A percentile compares a stretch with the other conserved stretches of the same genome.
phyloP scores from a whole-genome alignment of 2,113 vertebrate species.

The Xenopus laevis region DNA sequence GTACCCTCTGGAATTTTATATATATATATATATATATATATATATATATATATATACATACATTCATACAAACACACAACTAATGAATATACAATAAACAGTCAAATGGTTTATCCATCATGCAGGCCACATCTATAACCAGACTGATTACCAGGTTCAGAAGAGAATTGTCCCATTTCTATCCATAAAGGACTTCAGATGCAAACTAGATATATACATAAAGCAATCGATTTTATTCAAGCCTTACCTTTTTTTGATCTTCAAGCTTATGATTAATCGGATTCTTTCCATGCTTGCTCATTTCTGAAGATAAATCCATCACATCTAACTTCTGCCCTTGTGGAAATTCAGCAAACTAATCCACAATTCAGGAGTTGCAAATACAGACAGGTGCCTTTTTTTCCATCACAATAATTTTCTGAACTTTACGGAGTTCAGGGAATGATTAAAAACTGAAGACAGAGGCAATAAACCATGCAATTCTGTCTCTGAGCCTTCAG shows the following conservation, averaged over 20 bases:
- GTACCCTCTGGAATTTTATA: no score
- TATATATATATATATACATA: no score
- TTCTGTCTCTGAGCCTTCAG: slow-evolving; percentile 58
- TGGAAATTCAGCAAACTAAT: slow-evolving; percentile 64
- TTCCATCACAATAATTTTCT: slow-evolving; percentile 73
- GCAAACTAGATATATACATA: no score
- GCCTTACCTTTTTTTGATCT: slow-evolving; percentile 95
- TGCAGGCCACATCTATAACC: no score
- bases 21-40: no score
- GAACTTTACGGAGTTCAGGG: slow-evolving; percentile 62
- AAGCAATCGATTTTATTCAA: neutral
- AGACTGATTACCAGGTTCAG: no score
- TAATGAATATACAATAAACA: no score
- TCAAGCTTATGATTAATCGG: slow-evolving; percentile 93
- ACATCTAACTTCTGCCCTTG: slow-evolving; percentile 63
- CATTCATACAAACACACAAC: no score
- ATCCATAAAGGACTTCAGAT: no score
- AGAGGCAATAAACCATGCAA: slow-evolving; percentile 55
- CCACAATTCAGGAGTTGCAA: slow-evolving; percentile 64
- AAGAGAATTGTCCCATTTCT: no score
- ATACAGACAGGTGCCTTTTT: slow-evolving; percentile 59
- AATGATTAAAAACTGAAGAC: slow-evolving; percentile 55
- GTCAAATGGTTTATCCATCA: no score
- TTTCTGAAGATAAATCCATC: slow-evolving; percentile 95
- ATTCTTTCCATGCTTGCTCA: slow-evolving; percentile 91